Percentiles rank a stretch among this genome's conserved stretches.
Evolutionary conservation across 2,797 vertebrate species (phyloP).

Genomic region (Lacerta agilis): DNA sequence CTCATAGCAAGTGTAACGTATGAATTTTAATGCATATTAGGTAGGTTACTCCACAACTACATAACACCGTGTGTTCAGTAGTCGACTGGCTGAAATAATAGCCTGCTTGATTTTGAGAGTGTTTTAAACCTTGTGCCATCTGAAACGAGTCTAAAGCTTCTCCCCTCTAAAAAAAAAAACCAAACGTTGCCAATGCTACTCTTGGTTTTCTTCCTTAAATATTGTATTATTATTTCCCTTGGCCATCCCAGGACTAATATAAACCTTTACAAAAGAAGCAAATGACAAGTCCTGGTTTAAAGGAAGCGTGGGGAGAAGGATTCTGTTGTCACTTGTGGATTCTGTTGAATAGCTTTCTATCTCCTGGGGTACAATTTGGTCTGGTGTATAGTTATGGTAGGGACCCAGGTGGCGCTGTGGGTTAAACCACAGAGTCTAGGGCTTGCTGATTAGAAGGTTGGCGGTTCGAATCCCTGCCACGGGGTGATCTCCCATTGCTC

Average conservation of each 20-base stretch:
- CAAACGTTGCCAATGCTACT: slow-evolving; percentile 35
- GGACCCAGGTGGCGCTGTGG: too few relatives aligned
- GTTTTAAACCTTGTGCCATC: slow-evolving; percentile 47
- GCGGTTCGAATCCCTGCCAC: too few relatives aligned
- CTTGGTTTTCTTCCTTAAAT: slow-evolving; percentile 53
- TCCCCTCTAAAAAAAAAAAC: too few relatives aligned
- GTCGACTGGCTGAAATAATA: slow-evolving; percentile 14
- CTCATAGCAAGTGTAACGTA: slow-evolving; percentile 1
- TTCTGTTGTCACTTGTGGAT: neutral
- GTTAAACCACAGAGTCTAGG: too few relatives aligned
- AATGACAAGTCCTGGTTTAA: slow-evolving; percentile 10
- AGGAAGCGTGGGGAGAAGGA: neutral
- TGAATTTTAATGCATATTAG: slow-evolving; percentile 28
- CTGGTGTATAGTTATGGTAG: too few relatives aligned
- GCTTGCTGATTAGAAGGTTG: too few relatives aligned
- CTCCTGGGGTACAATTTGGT: neutral
- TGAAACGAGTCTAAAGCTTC: slow-evolving; percentile 40
- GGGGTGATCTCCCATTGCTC: too few relatives aligned
- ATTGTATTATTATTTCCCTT: slow-evolving; percentile 44
- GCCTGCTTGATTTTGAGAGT: slow-evolving; percentile 44
- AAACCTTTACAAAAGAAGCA: slow-evolving; percentile 32
- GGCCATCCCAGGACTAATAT: slow-evolving; percentile 45
- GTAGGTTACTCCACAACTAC: slow-evolving; percentile 35
- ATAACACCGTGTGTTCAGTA: slow-evolving; percentile 46
- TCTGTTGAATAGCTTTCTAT: neutral